These are phyloP conservation scores for Coelopa pilipes DNA, from an alignment of 2,888 invertebrate genomes.

Conservation along the genomic window DNA sequence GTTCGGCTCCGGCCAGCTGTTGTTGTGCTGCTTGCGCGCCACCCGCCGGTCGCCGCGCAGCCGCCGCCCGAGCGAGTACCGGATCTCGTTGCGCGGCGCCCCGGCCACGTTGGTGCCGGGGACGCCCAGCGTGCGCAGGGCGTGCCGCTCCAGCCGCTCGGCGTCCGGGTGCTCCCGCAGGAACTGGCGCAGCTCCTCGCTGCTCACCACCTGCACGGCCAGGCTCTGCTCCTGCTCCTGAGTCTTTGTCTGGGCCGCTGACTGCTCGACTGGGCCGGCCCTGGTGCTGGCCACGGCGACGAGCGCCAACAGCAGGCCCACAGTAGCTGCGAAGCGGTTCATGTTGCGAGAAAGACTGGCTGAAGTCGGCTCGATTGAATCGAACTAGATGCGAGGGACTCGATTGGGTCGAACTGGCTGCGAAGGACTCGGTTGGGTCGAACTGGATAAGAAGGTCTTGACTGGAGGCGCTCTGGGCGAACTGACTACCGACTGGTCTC, in stretches of 20 bases:
- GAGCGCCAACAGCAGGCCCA: not conserved
- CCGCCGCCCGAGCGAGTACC: conserved; percentile 34
- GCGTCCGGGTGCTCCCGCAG: conserved; percentile 26
- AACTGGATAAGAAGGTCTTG: too few relatives aligned
- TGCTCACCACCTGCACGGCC: conserved; percentile 22
- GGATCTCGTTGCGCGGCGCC: conserved; percentile 7
- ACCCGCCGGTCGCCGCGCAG: conserved; percentile 41
- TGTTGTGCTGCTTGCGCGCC: conserved; percentile 38
- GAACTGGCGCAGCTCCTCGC: conserved; percentile 23
- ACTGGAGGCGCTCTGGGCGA: too few relatives aligned
- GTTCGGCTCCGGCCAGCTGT: conserved; percentile 39
- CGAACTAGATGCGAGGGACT: not conserved
- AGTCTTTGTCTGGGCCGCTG: too few relatives aligned
- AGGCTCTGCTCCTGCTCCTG: conserved; percentile 1
- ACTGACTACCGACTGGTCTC: not conserved
- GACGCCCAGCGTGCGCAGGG: not conserved
- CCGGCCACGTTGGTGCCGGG: too few relatives aligned
- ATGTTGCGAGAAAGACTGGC: not conserved
- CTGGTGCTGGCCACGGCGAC: not conserved
- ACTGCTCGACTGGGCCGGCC: not conserved
- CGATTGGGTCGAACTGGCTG: too few relatives aligned
- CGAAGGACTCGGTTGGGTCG: too few relatives aligned
- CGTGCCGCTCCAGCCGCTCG: conserved; percentile 16
- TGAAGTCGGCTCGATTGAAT: not conserved
- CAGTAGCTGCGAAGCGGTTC: not conserved